phyloP scores from a whole-genome alignment of 2,797 vertebrate species.

The Erpetoichthys calabaricus region DNA sequence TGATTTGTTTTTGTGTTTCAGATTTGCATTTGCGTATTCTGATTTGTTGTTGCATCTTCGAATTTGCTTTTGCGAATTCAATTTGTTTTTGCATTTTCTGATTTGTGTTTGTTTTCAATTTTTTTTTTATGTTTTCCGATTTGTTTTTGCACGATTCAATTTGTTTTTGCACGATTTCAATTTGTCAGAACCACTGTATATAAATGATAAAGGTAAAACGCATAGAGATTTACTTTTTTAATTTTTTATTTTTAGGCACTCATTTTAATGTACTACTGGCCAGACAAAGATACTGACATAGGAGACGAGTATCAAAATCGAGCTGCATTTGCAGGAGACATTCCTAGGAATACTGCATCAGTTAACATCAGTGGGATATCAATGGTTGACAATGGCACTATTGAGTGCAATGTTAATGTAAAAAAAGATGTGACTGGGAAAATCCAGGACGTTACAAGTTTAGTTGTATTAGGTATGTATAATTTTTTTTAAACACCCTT shows the following conservation, averaged over 20 bases:
- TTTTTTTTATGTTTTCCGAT: no score
- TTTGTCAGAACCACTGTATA: background rate
- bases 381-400: constrained; percentile 35
- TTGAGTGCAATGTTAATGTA: constrained; percentile 39
- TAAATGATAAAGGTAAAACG: background rate
- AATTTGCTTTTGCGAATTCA: no score
- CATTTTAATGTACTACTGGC: constrained; percentile 31
- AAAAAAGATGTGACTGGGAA: constrained; percentile 33
- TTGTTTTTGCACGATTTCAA: no score
- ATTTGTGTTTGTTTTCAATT: no score
- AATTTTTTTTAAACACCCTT: no score
- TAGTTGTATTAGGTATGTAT: constrained; percentile 51
- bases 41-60: no score
- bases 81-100: no score
- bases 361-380: constrained; percentile 35
- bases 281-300: constrained; percentile 22
- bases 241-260: constrained; percentile 19
- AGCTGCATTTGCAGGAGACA: constrained; percentile 23
- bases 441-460: constrained; percentile 22
- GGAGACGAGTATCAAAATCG: constrained; percentile 28
- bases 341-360: constrained; percentile 2
- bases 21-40: no score
- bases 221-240: constrained; percentile 2
- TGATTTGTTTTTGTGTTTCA: no score
- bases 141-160: no score